These are phyloP conservation scores for Paracanthobrama guichenoti DNA, from an alignment of 2,113 vertebrate genomes.

Conservation along the genomic window DNA sequence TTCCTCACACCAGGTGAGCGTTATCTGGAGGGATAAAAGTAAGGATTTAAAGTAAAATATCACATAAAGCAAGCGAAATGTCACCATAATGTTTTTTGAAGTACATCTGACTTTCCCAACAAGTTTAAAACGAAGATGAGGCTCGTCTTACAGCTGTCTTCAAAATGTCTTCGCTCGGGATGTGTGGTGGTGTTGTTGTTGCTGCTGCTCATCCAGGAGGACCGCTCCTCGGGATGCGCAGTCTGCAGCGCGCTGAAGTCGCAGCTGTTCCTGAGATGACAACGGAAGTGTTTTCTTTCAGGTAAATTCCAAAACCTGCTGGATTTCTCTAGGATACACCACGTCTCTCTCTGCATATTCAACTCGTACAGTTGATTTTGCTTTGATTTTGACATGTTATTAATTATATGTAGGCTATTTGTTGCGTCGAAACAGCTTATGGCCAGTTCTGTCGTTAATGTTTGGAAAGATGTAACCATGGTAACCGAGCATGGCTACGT, in stretches of 20 bases:
- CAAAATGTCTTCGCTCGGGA: slow-evolving; percentile 72
- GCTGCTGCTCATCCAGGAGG: slow-evolving; percentile 49
- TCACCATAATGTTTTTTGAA: no score
- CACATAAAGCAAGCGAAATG: no score
- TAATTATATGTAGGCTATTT: neutral
- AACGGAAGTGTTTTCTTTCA: slow-evolving; percentile 75
- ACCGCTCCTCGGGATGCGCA: slow-evolving; percentile 25
- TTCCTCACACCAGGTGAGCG: slow-evolving; percentile 63
- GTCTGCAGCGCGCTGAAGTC: slow-evolving; percentile 51
- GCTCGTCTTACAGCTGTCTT: slow-evolving; percentile 69
- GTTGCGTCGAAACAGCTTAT: neutral
- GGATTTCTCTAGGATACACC: slow-evolving; percentile 75
- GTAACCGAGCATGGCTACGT: slow-evolving; percentile 50
- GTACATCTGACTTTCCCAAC: no score
- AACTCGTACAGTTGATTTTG: slow-evolving; percentile 64
- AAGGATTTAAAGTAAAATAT: no score
- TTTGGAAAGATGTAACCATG: neutral
- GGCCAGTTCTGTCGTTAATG: neutral
- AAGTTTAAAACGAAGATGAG: neutral
- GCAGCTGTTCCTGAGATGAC: slow-evolving; percentile 62
- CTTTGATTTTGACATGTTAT: slow-evolving; percentile 52
- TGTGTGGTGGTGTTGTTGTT: slow-evolving; percentile 12
- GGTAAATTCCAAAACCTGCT: slow-evolving; percentile 65
- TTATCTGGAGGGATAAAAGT: slow-evolving; percentile 62
- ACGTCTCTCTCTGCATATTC: slow-evolving; percentile 74